Percentiles rank a stretch among this genome's conserved stretches.
phyloP scores from a whole-genome alignment of 92 coral and sea anemone species.

The Porites evermanni region DNA sequence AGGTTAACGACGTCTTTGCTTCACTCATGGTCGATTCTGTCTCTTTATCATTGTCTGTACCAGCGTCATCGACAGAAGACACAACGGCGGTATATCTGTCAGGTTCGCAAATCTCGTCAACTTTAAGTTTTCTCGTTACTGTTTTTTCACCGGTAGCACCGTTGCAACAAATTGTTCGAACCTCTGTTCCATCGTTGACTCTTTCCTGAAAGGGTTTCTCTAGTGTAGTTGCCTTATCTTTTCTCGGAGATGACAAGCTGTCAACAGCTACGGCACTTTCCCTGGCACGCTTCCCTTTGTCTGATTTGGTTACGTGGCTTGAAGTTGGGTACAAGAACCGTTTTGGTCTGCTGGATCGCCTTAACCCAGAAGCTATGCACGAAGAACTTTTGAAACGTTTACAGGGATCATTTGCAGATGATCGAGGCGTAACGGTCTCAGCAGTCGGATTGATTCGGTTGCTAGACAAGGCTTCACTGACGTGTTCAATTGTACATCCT shows the following conservation, averaged over 20 bases:
- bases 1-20: not conserved
- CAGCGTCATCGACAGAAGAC: not conserved
- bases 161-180: not conserved
- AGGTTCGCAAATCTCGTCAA: not conserved
- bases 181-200: not conserved
- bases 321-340: slow-evolving; percentile 67
- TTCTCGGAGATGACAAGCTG: not conserved
- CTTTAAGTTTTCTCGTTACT: not conserved
- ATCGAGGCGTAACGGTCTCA: not conserved
- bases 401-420: not conserved
- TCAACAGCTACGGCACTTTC: not conserved
- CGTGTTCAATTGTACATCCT: not conserved
- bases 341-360: slow-evolving; percentile 55
- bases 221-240: not conserved
- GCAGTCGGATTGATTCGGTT: not conserved
- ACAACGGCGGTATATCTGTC: not conserved
- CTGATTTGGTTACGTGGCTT: slow-evolving; percentile 24
- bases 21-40: not conserved
- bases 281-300: slow-evolving; percentile 1
- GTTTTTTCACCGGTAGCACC: not conserved
- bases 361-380: slow-evolving; percentile 55
- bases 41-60: not conserved
- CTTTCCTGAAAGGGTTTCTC: not conserved
- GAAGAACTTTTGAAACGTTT: slow-evolving; percentile 1
- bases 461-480: not conserved